Conservation (phyloP, 2,888 invertebrate species). For the Drosophila paramelanica region DNA sequence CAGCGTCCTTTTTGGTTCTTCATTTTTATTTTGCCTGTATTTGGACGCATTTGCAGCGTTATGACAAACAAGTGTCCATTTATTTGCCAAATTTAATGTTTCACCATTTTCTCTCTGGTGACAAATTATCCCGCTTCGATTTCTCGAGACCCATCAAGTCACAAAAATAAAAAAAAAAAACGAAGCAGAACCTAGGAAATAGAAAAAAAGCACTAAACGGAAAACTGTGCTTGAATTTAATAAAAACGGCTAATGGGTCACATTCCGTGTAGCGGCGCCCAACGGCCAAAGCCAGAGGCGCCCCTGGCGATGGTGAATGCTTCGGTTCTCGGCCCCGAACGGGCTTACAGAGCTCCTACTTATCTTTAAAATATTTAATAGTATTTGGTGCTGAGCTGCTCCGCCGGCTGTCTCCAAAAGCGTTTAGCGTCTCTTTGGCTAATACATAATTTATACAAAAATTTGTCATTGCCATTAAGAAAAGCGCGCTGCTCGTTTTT, state of each 20-base stretch:
- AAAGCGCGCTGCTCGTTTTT: conserved; percentile 49
- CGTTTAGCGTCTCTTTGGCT: conserved; percentile 56
- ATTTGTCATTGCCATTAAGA: conserved; percentile 76
- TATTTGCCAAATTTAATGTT: conserved; percentile 80
- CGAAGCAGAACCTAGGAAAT: background rate
- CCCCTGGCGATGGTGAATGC: conserved; percentile 24
- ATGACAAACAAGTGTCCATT: conserved; percentile 81
- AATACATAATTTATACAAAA: conserved; percentile 77
- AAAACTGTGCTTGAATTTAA: conserved; percentile 74
- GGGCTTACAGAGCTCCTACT: conserved; percentile 54
- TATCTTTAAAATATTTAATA: conserved; percentile 75
- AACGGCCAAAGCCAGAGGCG: conserved; percentile 11
- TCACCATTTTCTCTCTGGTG: conserved; percentile 73
- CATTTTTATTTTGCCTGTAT: conserved; percentile 62
- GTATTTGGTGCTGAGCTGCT: conserved; percentile 45
- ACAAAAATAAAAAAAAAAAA: conserved; percentile 3
- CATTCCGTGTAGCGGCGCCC: conserved; percentile 51
- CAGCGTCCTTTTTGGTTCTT: conserved; percentile 43
- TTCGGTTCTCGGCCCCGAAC: conserved; percentile 28
- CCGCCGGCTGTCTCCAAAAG: conserved; percentile 30
- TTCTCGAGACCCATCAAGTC: conserved; percentile 62
- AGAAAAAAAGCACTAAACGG: conserved; percentile 26
- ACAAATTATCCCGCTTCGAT: conserved; percentile 78
- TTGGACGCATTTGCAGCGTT: conserved; percentile 79
- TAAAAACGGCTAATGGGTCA: conserved; percentile 68